Evolutionary conservation across 2,888 invertebrate species (phyloP).

Genomic region (Heteromyza rotundicornis): DNA sequence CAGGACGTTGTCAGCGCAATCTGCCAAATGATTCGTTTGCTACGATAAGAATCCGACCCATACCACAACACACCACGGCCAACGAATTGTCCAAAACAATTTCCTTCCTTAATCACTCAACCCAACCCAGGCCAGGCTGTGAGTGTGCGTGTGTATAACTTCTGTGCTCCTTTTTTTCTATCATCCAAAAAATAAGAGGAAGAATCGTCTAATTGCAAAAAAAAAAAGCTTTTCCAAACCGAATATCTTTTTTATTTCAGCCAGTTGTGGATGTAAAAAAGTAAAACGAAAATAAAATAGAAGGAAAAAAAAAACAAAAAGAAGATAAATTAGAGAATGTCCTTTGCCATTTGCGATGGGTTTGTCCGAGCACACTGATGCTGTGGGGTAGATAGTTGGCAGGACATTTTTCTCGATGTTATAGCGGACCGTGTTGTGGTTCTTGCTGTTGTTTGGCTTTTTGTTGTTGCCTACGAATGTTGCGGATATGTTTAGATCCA

Average conservation of each 20-base stretch:
- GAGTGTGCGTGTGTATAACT: not conserved
- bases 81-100: slow-evolving; percentile 55
- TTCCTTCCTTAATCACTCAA: slow-evolving; percentile 59
- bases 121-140: not conserved
- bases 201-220: not conserved
- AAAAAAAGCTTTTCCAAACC: too few relatives aligned
- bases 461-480: slow-evolving; percentile 12
- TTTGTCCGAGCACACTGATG: slow-evolving; percentile 4
- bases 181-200: not conserved
- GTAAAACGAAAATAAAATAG: too few relatives aligned
- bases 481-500: slow-evolving; percentile 15
- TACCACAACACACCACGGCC: slow-evolving; percentile 17
- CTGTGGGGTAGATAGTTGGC: slow-evolving; percentile 16
- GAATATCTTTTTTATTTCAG: slow-evolving; percentile 3
- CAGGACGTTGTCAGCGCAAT: not conserved
- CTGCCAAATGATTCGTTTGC: not conserved
- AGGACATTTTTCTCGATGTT: not conserved
- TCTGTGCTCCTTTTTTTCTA: not conserved
- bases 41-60: too few relatives aligned
- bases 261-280: slow-evolving; percentile 22
- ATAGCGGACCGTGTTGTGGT: too few relatives aligned
- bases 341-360: slow-evolving; percentile 5
- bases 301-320: slow-evolving; percentile 11
- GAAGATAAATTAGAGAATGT: slow-evolving; percentile 7
- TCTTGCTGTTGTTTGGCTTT: not conserved